Percentiles rank a stretch among this genome's conserved stretches.
phyloP scores from a whole-genome alignment of 2,113 vertebrate genomes.

The Mormyrus lacerda region DNA sequence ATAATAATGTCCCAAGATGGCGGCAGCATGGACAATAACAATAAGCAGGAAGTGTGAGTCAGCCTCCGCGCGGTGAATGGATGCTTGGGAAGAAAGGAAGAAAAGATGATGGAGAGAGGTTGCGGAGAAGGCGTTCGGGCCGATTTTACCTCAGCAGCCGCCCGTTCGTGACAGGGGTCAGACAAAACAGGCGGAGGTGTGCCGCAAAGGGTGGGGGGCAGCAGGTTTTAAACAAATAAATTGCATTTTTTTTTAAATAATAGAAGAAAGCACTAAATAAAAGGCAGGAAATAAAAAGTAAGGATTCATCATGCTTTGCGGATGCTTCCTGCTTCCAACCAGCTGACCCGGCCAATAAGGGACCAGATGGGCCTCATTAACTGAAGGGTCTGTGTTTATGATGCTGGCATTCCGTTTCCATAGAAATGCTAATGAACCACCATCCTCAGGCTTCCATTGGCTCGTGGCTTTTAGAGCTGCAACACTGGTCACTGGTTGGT shows the following conservation, averaged over 20 bases:
- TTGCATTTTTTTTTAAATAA: neutral
- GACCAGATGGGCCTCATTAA: neutral
- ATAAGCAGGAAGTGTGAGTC: constrained; percentile 8
- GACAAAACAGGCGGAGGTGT: neutral
- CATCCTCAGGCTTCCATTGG: neutral
- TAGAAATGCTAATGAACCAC: neutral
- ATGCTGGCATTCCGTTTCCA: neutral
- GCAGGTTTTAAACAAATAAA: neutral
- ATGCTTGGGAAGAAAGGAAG: neutral
- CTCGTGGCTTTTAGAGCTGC: neutral
- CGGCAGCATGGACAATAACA: neutral
- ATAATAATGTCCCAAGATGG: neutral
- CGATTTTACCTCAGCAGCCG: neutral
- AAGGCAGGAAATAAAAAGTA: neutral
- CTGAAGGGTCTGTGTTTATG: neutral
- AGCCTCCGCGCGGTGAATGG: neutral
- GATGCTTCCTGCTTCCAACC: neutral
- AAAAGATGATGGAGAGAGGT: neutral
- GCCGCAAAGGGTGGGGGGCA: neutral
- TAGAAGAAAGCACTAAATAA: neutral
- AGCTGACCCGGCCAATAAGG: neutral
- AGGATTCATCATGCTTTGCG: neutral
- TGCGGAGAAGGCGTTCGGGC: neutral
- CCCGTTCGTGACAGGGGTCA: neutral
- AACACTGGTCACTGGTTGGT: neutral